A percentile compares a stretch with the other conserved stretches of the same genome.
Evolutionary conservation across 2,797 vertebrate species (phyloP).

Genomic region (Oceanodroma leucorhoa): DNA sequence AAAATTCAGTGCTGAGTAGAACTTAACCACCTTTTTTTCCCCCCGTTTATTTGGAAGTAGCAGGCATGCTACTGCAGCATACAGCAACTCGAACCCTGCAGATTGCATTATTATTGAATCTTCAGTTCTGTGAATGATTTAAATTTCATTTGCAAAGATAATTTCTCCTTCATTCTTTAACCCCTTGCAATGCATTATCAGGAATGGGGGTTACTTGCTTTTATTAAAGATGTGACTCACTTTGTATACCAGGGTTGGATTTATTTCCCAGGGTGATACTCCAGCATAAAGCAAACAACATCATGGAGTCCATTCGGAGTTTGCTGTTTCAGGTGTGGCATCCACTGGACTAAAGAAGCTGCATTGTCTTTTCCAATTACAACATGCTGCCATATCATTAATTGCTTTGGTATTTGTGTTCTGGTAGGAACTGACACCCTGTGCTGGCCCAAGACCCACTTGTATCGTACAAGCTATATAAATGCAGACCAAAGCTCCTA

Average conservation of each 20-base stretch:
- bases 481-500: neutral
- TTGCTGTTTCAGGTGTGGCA: neutral
- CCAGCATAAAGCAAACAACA: neutral
- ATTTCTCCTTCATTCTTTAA: neutral
- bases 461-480: fast-evolving
- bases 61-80: neutral
- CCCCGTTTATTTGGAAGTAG: neutral
- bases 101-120: neutral
- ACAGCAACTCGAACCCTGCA: neutral
- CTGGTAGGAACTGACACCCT: neutral
- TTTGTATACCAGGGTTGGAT: neutral
- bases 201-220: neutral
- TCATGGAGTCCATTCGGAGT: neutral
- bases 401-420: neutral
- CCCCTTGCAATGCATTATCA: neutral
- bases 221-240: neutral
- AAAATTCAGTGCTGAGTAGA: neutral
- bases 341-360: neutral
- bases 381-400: neutral
- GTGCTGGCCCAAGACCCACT: neutral
- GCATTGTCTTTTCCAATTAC: neutral
- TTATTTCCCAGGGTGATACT: neutral
- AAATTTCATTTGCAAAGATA: neutral
- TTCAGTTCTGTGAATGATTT: neutral
- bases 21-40: too few species aligned